Conservation (phyloP, 2,888 invertebrate genomes). For the Syrphus vitripennis region DNA sequence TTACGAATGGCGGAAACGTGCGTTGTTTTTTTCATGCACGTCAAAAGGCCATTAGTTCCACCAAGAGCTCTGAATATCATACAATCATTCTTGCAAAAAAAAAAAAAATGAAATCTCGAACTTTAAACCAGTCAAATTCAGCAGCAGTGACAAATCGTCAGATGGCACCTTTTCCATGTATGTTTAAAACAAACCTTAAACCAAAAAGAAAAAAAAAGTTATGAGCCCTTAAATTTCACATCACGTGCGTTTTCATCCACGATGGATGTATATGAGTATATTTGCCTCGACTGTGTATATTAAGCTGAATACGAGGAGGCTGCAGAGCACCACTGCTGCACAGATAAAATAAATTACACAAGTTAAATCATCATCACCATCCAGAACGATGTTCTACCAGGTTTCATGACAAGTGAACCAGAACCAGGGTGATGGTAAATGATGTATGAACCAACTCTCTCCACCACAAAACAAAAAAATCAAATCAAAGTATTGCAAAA, state of each 20-base stretch:
- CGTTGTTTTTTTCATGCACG: slow-evolving; percentile 8
- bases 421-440: background rate
- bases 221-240: slow-evolving; percentile 18
- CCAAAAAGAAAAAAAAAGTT: background rate
- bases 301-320: background rate
- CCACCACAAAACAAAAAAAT: background rate
- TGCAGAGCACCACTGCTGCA: background rate
- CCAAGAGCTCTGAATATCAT: background rate
- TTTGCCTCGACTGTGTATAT: background rate
- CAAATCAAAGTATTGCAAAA: slow-evolving; percentile 11
- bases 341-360: slow-evolving; percentile 29
- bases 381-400: background rate
- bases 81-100: background rate
- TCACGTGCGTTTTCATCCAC: slow-evolving; percentile 12
- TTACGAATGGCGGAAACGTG: slow-evolving; percentile 18
- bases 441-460: background rate
- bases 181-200: background rate
- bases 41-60: slow-evolving; percentile 18
- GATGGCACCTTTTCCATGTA: background rate
- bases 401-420: background rate
- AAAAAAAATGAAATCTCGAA: background rate
- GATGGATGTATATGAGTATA: background rate
- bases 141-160: slow-evolving; percentile 22
- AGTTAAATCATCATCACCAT: slow-evolving; percentile 19
- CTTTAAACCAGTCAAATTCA: slow-evolving; percentile 19